Percentiles rank a stretch among this genome's conserved stretches.
Conservation (phyloP, 2,888 invertebrate genomes). For the Phytoseiulus persimilis region DNA sequence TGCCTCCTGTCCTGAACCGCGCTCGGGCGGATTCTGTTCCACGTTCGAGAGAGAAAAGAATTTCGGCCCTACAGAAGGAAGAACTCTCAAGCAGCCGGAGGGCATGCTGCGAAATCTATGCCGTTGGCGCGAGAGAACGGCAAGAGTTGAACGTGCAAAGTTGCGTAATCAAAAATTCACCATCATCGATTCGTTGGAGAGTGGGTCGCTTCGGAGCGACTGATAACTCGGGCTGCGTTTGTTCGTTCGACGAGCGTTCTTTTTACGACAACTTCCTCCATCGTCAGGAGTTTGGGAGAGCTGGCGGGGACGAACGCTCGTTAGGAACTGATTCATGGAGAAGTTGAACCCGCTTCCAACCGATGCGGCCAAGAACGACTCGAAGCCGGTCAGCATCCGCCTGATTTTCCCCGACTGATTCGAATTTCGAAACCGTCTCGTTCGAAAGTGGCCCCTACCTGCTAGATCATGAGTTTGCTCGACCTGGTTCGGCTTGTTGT, state of each 20-base stretch:
- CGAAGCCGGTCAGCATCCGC: background rate
- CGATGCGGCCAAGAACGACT: background rate
- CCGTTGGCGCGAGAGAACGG: background rate
- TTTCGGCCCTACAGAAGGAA: background rate
- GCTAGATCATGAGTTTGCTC: too few relatives aligned
- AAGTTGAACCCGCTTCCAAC: background rate
- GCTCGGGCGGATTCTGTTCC: too few relatives aligned
- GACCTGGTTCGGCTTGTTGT: too few relatives aligned
- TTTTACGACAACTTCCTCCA: background rate
- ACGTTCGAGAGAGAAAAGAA: background rate
- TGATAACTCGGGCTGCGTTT: background rate
- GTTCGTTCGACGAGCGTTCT: background rate
- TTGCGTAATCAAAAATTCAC: background rate
- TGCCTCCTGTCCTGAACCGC: too few relatives aligned
- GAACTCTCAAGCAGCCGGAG: background rate
- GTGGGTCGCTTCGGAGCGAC: background rate
- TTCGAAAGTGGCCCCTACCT: too few relatives aligned
- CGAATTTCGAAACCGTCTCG: too few relatives aligned
- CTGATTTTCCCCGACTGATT: too few relatives aligned
- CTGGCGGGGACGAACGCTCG: background rate
- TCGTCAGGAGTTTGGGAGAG: background rate
- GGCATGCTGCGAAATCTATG: background rate
- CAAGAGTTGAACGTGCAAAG: background rate
- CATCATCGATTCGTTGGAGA: background rate
- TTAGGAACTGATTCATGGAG: background rate